phyloP scores from a whole-genome alignment of 2,888 invertebrate genomes.

The Oligia strigilis region DNA sequence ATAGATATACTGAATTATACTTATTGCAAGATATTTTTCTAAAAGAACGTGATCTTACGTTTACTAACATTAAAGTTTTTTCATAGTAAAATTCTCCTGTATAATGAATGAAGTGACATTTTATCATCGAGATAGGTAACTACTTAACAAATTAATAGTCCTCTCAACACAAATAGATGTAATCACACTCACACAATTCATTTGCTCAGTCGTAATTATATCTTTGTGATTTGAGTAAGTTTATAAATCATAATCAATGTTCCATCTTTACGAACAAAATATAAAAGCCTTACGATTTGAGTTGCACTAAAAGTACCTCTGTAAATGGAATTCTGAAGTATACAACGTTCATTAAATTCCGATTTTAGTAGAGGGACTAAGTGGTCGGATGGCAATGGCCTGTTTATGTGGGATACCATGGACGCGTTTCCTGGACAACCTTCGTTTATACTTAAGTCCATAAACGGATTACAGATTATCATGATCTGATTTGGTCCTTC shows the following conservation, averaged over 20 bases:
- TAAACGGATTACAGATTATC: constrained; percentile 10
- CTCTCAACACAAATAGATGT: constrained; percentile 1
- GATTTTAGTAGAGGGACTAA: constrained; percentile 57
- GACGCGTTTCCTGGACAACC: constrained; percentile 77
- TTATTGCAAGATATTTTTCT: background rate
- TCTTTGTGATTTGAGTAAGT: constrained; percentile 21
- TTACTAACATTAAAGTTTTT: background rate
- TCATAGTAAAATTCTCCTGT: background rate
- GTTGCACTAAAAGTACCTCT: constrained; percentile 29
- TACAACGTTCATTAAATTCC: constrained; percentile 62
- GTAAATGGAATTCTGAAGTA: constrained; percentile 46
- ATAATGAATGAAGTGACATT: background rate
- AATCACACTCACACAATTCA: constrained; percentile 1
- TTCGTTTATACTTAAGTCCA: constrained; percentile 15
- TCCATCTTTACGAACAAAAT: constrained; percentile 12
- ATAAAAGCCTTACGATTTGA: constrained; percentile 34
- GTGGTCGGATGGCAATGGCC: constrained; percentile 78
- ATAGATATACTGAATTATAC: background rate
- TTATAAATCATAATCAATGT: constrained; percentile 28
- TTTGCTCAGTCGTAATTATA: background rate
- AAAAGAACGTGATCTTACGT: background rate
- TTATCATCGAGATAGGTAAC: background rate
- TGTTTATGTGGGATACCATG: constrained; percentile 79
- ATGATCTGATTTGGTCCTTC: constrained; percentile 6
- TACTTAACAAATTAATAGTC: background rate